Base-by-base conservation (phyloP, 2,888 invertebrate species). In the Elegia similella region DNA sequence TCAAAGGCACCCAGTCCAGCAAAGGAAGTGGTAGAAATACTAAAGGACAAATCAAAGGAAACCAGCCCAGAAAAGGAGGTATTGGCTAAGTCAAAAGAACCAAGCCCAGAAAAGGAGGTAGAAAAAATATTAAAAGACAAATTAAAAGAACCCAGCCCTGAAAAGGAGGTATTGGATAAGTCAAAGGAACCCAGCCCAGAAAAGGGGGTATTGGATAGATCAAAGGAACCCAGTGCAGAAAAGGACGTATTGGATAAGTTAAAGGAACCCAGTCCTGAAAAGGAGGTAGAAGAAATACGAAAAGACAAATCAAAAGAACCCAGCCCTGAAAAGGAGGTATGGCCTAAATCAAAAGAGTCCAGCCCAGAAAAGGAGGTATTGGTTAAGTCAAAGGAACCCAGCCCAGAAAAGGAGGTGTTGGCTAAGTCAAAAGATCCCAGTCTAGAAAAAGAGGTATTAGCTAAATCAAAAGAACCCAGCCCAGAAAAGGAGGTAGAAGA, bases 371-470 rank as follows among this genome's bases (percentile, higher is more conserved):
- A 58, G 46, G 56, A 60, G 6, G 0, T 17, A 3, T n/a, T 12
- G 17, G 47, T n/a, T 0, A 63, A 38, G 16, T 52, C 32, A 10
- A 59, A 38, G 13, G 57, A 53, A 6, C 34, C 54, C 0, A 62
- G 55, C 38, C 58, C 38, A n/a, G 55, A 53, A 0, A 57, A 47
- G 17, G 60, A 65, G n/a, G 42, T 16, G 0, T 46, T 62, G n/a
- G n/a, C 17, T 7, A 58, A 57, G 1, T 62, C 63, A 0, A 63
- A 60, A 15, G 50, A 47, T 1, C 30, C 60, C 2, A 69, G 64
- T 42, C 61, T 62, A 1, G 43, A 52, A 6, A 57, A 60, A 34
- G 52, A 59, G 0, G 17, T 10, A 6, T 16, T 42, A 8, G 47
- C 38, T 38, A 38, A 38, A 16, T 38, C 17, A 0, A 52, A 38